Percentiles rank a stretch among this genome's conserved stretches.
These are phyloP conservation scores for Rhagoletis zephyria DNA, from an alignment of 1,140 invertebrate species.

Conservation along the genomic window DNA sequence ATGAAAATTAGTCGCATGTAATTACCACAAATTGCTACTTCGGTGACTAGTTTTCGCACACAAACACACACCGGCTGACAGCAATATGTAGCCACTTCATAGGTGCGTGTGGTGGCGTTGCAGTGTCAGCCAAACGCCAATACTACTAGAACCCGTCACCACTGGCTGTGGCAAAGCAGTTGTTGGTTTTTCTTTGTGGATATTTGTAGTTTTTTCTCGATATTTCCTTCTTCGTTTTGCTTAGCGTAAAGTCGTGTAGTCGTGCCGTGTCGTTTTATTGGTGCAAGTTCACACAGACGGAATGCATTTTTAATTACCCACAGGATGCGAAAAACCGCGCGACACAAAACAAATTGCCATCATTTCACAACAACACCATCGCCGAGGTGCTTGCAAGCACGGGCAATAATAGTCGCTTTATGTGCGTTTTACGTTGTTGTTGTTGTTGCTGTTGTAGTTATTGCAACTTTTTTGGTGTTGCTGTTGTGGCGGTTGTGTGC, in stretches of 20 bases:
- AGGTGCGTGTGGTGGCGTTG: not conserved
- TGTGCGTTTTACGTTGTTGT: conserved; percentile 45
- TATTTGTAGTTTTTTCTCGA: conserved; percentile 17
- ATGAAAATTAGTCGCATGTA: conserved; percentile 56
- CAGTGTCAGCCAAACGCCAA: not conserved
- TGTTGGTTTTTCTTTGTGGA: conserved; percentile 49
- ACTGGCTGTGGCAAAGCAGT: not conserved
- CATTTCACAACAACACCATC: conserved; percentile 54
- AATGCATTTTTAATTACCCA: conserved; percentile 59
- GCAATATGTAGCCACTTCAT: not conserved
- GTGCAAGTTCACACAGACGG: conserved; percentile 53
- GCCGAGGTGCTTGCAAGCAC: conserved; percentile 35
- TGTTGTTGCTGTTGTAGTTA: conserved; percentile 49
- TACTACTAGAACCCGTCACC: not conserved
- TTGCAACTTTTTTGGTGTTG: not conserved
- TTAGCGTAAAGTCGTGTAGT: not conserved
- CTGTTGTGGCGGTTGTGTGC: not conserved
- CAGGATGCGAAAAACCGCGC: conserved; percentile 57
- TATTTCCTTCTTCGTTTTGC: not conserved
- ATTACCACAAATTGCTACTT: conserved; percentile 57
- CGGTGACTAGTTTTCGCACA: conserved; percentile 49
- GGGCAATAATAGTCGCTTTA: conserved; percentile 36
- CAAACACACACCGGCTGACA: not conserved
- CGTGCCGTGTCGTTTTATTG: conserved; percentile 30
- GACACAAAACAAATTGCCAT: conserved; percentile 59